phyloP scores from a whole-genome alignment of 2,888 invertebrate genomes.

The Sesia apiformis region DNA sequence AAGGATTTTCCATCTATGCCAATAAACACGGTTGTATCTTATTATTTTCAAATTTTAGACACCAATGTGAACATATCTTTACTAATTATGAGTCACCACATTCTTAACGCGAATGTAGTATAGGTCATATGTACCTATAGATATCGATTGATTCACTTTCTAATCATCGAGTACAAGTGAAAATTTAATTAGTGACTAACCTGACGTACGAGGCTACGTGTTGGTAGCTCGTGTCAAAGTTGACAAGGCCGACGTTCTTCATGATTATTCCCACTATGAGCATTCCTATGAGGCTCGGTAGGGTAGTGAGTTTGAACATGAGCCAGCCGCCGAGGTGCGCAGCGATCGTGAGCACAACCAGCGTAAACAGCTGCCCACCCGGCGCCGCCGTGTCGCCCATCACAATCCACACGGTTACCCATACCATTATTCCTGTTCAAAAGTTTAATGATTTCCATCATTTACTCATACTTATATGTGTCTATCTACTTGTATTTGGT shows the following conservation, averaged over 20 bases:
- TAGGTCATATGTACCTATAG: too few species aligned
- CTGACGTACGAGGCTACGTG: conserved; percentile 81
- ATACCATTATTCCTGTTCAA: conserved; percentile 76
- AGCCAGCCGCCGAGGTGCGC: conserved; percentile 90
- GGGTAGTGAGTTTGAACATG: conserved; percentile 81
- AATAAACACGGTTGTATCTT: too few species aligned
- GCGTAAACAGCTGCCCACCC: conserved; percentile 86
- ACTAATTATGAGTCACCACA: too few species aligned
- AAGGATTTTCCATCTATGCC: too few species aligned
- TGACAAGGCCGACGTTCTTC: conserved; percentile 82
- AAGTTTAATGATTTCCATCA: not conserved
- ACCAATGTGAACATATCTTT: too few species aligned
- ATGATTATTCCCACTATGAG: conserved; percentile 84
- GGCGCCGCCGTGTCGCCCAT: conserved; percentile 86
- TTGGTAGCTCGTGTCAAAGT: conserved; percentile 79
- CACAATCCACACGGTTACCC: conserved; percentile 85
- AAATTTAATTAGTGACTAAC: conserved; percentile 51
- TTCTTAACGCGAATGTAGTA: too few species aligned
- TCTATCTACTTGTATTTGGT: too few species aligned
- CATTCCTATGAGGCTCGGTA: conserved; percentile 92
- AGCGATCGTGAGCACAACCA: conserved; percentile 82
- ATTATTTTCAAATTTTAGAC: too few species aligned
- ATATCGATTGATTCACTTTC: too few species aligned
- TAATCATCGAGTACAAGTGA: too few species aligned
- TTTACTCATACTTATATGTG: too few species aligned